Evolutionary conservation across 1,140 invertebrate genomes (phyloP).

Genomic region (Sycophila sp.): DNA sequence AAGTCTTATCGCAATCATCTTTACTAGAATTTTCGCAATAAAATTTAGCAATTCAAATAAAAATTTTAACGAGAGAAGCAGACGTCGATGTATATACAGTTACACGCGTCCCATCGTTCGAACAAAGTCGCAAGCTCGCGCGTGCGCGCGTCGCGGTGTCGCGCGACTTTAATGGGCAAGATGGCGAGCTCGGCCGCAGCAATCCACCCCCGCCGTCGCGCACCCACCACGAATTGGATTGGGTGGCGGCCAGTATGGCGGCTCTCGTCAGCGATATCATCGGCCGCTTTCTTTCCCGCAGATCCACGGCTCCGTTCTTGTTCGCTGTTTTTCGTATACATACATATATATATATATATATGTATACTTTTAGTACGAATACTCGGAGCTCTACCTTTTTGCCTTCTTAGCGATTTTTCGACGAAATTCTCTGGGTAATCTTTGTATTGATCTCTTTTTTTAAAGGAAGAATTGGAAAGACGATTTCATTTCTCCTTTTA

Average conservation of each 20-base stretch:
- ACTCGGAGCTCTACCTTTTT: too few relatives aligned
- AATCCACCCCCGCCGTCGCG: constrained; percentile 14
- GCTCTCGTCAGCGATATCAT: constrained; percentile 63
- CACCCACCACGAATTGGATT: constrained; percentile 58
- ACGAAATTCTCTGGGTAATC: too few relatives aligned
- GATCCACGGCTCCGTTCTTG: neutral
- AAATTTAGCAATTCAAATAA: too few relatives aligned
- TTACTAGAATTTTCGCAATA: too few relatives aligned
- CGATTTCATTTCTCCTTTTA: too few relatives aligned
- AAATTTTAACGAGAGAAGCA: too few relatives aligned
- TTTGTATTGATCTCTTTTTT: too few relatives aligned
- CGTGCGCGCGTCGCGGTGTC: constrained; percentile 41
- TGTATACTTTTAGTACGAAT: too few relatives aligned
- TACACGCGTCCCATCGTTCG: too few relatives aligned
- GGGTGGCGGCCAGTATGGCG: constrained; percentile 61
- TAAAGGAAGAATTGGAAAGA: too few relatives aligned
- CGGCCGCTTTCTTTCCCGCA: constrained; percentile 22
- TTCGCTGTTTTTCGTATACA: neutral
- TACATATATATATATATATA: neutral
- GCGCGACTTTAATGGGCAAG: constrained; percentile 44
- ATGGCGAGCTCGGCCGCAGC: constrained; percentile 50
- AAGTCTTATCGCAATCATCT: neutral
- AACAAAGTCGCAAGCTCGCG: too few relatives aligned
- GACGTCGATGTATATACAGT: neutral
- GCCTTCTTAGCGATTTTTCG: too few relatives aligned